Evolutionary conservation across 2,113 vertebrate genomes (phyloP).

Genomic region (Leuciscus idus): DNA sequence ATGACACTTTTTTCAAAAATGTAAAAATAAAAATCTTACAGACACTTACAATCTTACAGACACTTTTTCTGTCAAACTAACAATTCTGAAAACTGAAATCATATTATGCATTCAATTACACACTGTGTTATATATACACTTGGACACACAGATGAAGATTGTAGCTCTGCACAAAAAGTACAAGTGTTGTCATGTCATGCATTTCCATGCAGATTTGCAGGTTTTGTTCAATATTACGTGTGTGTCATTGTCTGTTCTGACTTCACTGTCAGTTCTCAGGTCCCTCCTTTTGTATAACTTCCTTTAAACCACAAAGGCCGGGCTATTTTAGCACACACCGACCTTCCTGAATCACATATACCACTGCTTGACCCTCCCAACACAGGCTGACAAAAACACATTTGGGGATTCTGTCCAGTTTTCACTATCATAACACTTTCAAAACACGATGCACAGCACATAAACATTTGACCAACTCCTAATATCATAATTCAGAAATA

Average conservation of each 20-base stretch:
- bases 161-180: neutral
- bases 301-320: conserved; percentile 50
- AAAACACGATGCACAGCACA: neutral
- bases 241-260: conserved; percentile 6
- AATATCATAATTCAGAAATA: neutral
- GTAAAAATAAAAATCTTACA: too few species aligned
- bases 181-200: neutral
- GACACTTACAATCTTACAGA: neutral
- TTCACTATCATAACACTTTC: conserved; percentile 10
- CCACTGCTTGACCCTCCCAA: conserved; percentile 7
- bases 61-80: neutral
- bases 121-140: neutral
- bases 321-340: conserved; percentile 50
- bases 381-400: conserved; percentile 29
- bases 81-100: neutral
- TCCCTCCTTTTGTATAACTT: conserved; percentile 47
- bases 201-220: conserved; percentile 1
- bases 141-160: neutral
- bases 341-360: conserved; percentile 52
- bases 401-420: conserved; percentile 20
- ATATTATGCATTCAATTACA: neutral
- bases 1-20: too few species aligned
- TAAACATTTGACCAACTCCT: neutral
- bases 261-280: conserved; percentile 34
- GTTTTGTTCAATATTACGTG: conserved; percentile 1